These are phyloP conservation scores for Cecidostiba fungosa DNA, from an alignment of 2,888 invertebrate genomes.

Conservation along the genomic window DNA sequence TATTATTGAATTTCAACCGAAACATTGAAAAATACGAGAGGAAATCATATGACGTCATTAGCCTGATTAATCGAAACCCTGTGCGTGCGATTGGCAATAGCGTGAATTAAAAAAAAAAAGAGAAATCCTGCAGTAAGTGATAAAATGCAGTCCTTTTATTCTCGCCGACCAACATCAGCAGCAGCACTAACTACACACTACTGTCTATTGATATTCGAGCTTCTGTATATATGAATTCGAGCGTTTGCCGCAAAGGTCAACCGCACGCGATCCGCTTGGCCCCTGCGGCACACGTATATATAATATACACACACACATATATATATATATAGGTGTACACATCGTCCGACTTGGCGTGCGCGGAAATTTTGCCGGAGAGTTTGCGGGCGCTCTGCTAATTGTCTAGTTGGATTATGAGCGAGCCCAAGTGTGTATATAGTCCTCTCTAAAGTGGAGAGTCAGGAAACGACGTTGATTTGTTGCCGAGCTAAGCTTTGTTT, in stretches of 20 bases:
- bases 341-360: neutral
- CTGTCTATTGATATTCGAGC: neutral
- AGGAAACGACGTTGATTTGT: slow-evolving; percentile 9
- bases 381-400: neutral
- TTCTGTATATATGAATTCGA: neutral
- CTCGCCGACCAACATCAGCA: neutral
- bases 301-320: neutral
- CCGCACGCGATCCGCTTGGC: slow-evolving; percentile 1
- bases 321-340: neutral
- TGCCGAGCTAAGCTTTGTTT: neutral
- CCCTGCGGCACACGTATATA: neutral
- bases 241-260: neutral
- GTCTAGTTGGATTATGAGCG: slow-evolving; percentile 19
- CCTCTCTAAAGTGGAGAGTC: neutral
- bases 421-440: neutral
- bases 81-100: too few species aligned
- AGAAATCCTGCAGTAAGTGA: too few species aligned
- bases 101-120: too few species aligned
- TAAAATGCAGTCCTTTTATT: neutral
- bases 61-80: too few species aligned
- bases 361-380: neutral
- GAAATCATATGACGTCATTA: too few species aligned
- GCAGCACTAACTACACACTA: neutral
- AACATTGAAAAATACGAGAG: too few species aligned
- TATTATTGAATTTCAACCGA: neutral